These are phyloP conservation scores for Drosophila antonietae DNA, from an alignment of 2,888 invertebrate genomes.

Conservation along the genomic window DNA sequence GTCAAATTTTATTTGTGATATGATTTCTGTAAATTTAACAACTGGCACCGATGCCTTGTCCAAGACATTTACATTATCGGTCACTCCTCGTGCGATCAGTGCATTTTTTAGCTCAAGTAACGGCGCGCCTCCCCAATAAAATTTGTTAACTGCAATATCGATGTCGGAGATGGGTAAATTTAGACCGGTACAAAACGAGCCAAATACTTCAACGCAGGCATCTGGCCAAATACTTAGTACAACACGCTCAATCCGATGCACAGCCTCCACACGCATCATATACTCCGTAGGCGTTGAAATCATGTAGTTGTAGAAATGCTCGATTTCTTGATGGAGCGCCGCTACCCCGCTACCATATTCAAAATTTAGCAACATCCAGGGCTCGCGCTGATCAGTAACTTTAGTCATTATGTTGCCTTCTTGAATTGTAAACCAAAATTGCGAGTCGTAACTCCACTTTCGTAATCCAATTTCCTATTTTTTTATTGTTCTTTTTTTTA, in stretches of 20 bases:
- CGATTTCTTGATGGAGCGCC: slow-evolving; percentile 62
- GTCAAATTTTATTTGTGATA: slow-evolving; percentile 64
- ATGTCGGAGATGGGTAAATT: slow-evolving; percentile 62
- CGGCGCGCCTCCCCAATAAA: slow-evolving; percentile 30
- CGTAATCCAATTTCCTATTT: background rate
- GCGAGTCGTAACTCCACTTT: background rate
- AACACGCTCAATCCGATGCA: slow-evolving; percentile 52
- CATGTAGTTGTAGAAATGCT: slow-evolving; percentile 64
- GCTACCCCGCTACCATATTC: slow-evolving; percentile 55
- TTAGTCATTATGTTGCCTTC: slow-evolving; percentile 33
- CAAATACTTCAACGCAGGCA: slow-evolving; percentile 54
- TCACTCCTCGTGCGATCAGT: slow-evolving; percentile 44
- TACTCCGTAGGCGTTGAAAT: slow-evolving; percentile 49
- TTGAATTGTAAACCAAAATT: background rate
- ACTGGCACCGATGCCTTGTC: slow-evolving; percentile 67
- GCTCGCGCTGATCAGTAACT: slow-evolving; percentile 20
- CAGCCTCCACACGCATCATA: slow-evolving; percentile 50
- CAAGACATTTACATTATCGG: slow-evolving; percentile 48
- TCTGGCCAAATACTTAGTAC: slow-evolving; percentile 54
- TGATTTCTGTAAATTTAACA: slow-evolving; percentile 63
- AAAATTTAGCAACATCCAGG: slow-evolving; percentile 48
- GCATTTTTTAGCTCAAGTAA: slow-evolving; percentile 44
- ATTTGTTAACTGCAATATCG: slow-evolving; percentile 53
- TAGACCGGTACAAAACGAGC: slow-evolving; percentile 65
- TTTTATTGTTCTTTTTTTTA: background rate